Evolutionary conservation across 2,797 vertebrate species (phyloP).

Genomic region (Malurus splendens): DNA sequence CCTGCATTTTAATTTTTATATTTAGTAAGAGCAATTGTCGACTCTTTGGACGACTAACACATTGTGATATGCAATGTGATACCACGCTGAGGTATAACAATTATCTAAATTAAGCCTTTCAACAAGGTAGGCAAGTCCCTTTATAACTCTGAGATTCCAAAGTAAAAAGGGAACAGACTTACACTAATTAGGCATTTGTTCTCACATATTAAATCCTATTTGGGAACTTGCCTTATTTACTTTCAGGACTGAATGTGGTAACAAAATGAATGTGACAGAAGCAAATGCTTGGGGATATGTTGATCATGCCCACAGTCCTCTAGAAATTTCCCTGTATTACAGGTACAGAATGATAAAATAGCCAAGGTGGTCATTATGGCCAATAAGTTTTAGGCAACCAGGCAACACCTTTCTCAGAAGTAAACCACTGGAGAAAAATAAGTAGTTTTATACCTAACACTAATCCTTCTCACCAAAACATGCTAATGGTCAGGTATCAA

Average conservation of each 20-base stretch:
- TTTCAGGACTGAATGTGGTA: not conserved
- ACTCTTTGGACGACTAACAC: not conserved
- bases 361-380: not conserved
- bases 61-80: not conserved
- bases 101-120: not conserved
- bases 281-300: not conserved
- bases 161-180: not conserved
- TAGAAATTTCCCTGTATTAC: not conserved
- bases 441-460: not conserved
- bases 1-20: not conserved
- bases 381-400: not conserved
- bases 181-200: not conserved
- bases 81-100: not conserved
- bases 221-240: not conserved
- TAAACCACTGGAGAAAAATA: not conserved
- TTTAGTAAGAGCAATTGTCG: not conserved
- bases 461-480: not conserved
- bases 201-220: not conserved
- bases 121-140: not conserved
- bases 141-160: not conserved
- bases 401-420: not conserved
- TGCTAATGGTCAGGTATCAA: not conserved
- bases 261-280: not conserved
- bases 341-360: not conserved
- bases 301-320: not conserved